Base-by-base conservation (phyloP, 2,113 vertebrate species). In the Callaeas wilsoni region DNA sequence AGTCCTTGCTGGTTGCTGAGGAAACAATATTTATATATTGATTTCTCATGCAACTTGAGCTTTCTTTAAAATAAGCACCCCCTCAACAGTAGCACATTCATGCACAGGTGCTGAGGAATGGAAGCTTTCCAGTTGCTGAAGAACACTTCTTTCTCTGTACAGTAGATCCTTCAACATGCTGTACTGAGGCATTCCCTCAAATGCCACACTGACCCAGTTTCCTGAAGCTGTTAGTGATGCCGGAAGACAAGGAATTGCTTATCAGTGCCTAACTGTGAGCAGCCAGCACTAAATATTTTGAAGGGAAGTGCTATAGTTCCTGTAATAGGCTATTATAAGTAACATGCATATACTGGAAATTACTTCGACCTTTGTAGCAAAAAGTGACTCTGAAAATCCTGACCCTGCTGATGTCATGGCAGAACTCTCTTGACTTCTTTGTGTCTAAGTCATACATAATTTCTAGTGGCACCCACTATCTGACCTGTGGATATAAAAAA, bases 191-290 rank as follows among this genome's bases (percentile, higher is more conserved):
- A 68, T 84, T 89, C 68, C 85, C 88, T 90, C 81, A 83, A 71
- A 84, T 68, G 83, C 88, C 94, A 93, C 96, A 90, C 90, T 97
- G 80, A 96, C 90, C 88, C 90, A 89, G 83, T 92, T 96, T 88
- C 94, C 94, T 96, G 90, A 81, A 88, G 92, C 19, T 84, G 82
- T 62, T 46, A 50, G 76, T 7, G 6, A 8, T 41, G 76, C 73
- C n/a, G 47, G 90, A 95, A 95, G 74, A 59, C 78, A 79, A 84
- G 60, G 84, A 69, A 75, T 75, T 56, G 71, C 86, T 85, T 92
- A 89, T 94, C 92, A 92, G 76, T 1, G 0, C 52, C 73, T 50
- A 35, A 37, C 71, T 87, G 68, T 37, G 44, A 81, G 41, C 90
- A 94, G 92, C 32, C 88, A 57, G 55, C 17, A 30, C 83, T 69